phyloP scores from a whole-genome alignment of 2,113 vertebrate genomes.

The Sigmodon hispidus region DNA sequence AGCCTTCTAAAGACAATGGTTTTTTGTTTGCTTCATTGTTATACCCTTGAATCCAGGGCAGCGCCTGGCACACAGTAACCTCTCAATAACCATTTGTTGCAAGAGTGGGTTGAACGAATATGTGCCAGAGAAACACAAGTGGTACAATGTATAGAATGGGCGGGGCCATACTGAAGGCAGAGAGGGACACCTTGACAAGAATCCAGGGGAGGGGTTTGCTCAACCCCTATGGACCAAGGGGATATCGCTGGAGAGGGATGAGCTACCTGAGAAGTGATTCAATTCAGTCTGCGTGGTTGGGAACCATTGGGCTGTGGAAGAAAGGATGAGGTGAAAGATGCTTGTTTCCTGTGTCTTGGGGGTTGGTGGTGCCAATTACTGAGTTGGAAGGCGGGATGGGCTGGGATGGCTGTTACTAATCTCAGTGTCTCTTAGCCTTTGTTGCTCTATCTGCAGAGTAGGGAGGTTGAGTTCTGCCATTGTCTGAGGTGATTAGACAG shows the following conservation, averaged over 20 bases:
- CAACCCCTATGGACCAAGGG: background rate
- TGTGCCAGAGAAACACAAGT: background rate
- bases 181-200: background rate
- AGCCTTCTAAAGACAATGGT: background rate
- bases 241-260: background rate
- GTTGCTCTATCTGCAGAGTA: background rate
- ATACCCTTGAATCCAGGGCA: background rate
- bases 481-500: background rate
- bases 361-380: background rate
- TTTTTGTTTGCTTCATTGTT: background rate
- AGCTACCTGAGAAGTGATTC: background rate
- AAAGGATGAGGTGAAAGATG: background rate
- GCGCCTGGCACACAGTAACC: background rate
- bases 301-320: background rate
- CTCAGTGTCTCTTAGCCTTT: background rate
- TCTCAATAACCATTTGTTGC: slow-evolving; percentile 2
- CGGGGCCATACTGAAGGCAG: background rate
- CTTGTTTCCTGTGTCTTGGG: background rate
- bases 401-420: background rate
- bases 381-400: background rate
- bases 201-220: background rate
- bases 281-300: background rate
- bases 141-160: background rate
- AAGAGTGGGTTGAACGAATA: background rate
- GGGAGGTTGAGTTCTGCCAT: background rate